Base-by-base conservation (phyloP, 2,113 vertebrate species). In the Coreoperca whiteheadi region DNA sequence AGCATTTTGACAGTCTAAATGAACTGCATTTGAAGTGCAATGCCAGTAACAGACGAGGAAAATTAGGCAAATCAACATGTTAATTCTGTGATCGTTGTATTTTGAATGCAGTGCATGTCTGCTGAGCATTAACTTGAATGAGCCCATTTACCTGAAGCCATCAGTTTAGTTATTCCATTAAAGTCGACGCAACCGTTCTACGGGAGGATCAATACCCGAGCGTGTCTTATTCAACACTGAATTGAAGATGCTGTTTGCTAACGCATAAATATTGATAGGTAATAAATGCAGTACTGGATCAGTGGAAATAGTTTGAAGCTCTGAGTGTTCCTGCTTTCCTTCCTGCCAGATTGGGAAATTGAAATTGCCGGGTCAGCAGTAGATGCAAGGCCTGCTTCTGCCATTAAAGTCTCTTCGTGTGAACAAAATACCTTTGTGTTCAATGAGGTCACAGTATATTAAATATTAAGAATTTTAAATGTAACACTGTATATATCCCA, bases 181-280 rank as follows among this genome's bases (percentile, higher is more conserved):
- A 91, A 90, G 71, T 15, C 46, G 85, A 63, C 15, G 25, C 65
- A 71, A 86, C 41, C 57, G 7, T 64, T 83, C 57, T 60, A 60
- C 77, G 3, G 39, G n/a, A 39, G 48, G 82, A 92, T 92, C 88
- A 77, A 92, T 91, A 88, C 46, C 20, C 5, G 41, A 28, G 67
- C 88, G 89, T 90, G 91, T 91, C 89, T 88, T 87, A 87, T 92
- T 91, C 86, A 90, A 85, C 82, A 67, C 34, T 39, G 87, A 54
- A 77, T 70, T 7, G 34, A 80, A 68, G 68, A 77, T 67, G 77
- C 84, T 84, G 74, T 81, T 88, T 83, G 83, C 73, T 25, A 61
- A 76, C 46, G 48, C 70, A 89, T 90, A 78, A 89, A 89, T 92
- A 92, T 92, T 90, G 83, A 92, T 77, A 28, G 86, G 53, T 65